Evolutionary conservation across 1,140 invertebrate genomes (phyloP).

Genomic region (Lepidurus apus): DNA sequence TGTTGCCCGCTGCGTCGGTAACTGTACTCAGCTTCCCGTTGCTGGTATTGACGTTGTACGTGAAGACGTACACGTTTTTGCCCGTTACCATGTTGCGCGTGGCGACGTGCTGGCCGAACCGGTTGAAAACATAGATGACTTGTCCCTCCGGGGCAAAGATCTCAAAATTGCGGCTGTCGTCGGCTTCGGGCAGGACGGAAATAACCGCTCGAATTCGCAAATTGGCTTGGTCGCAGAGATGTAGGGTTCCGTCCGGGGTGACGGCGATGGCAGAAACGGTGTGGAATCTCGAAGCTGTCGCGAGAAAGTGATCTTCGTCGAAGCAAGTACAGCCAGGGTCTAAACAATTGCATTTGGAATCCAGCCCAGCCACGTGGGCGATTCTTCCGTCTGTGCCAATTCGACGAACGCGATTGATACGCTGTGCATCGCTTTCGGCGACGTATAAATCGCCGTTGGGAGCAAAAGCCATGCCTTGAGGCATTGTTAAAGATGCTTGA

Average conservation of each 20-base stretch:
- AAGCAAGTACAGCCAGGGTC: slow-evolving; percentile 85
- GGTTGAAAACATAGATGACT: slow-evolving; percentile 88
- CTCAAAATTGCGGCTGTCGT: slow-evolving; percentile 80
- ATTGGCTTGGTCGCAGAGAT: slow-evolving; percentile 90
- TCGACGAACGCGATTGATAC: slow-evolving; percentile 82
- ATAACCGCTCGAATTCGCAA: slow-evolving; percentile 81
- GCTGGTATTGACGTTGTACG: slow-evolving; percentile 94
- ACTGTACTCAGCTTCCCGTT: slow-evolving; percentile 79
- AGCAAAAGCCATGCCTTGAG: slow-evolving; percentile 90
- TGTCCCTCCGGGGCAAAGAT: slow-evolving; percentile 85
- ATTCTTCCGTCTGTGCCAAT: slow-evolving; percentile 90
- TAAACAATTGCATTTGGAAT: slow-evolving; percentile 91
- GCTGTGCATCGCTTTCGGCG: slow-evolving; percentile 89
- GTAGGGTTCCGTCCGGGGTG: slow-evolving; percentile 86
- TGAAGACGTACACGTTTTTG: slow-evolving; percentile 85
- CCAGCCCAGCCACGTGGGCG: slow-evolving; percentile 82
- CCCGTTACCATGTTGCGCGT: slow-evolving; percentile 89
- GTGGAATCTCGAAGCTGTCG: slow-evolving; percentile 87
- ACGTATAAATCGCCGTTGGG: slow-evolving; percentile 89
- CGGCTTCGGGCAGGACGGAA: slow-evolving; percentile 81
- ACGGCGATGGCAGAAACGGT: slow-evolving; percentile 88
- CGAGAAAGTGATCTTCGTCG: slow-evolving; percentile 83
- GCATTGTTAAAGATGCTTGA: slow-evolving; percentile 83
- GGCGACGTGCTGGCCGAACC: slow-evolving; percentile 88
- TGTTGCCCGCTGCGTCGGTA: slow-evolving; percentile 85